Evolutionary conservation across 2,113 vertebrate genomes (phyloP).

Genomic region (Lagenorhynchus albirostris): DNA sequence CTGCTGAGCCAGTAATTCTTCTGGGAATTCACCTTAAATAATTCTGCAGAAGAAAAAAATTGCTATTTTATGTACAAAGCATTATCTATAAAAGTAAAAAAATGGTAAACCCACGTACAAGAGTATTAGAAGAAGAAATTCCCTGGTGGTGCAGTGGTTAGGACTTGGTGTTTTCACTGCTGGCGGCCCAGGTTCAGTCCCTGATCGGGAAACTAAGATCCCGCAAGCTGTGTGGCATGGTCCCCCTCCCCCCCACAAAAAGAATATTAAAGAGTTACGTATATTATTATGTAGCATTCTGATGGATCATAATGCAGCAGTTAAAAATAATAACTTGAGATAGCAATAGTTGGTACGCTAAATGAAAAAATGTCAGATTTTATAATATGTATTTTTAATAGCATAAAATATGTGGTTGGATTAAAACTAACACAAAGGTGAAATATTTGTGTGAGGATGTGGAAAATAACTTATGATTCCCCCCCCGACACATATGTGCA

Average conservation of each 20-base stretch:
- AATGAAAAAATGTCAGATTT: not conserved
- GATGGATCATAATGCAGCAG: not conserved
- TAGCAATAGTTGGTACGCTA: not conserved
- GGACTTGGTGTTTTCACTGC: not conserved
- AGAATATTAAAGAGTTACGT: not conserved
- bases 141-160: not conserved
- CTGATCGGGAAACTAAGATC: not conserved
- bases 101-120: not conserved
- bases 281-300: not conserved
- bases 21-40: constrained; percentile 18
- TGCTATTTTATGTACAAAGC: not conserved
- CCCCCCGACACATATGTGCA: not conserved
- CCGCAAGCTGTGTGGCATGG: not conserved
- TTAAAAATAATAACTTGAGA: constrained; percentile 1
- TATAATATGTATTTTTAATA: not conserved
- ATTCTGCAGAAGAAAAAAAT: not conserved
- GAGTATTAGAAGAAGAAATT: not conserved
- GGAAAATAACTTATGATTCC: not conserved
- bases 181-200: not conserved
- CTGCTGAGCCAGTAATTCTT: not conserved
- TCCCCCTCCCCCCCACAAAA: no score
- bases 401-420: not conserved
- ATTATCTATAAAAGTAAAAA: constrained; percentile 33
- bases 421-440: constrained; percentile 37
- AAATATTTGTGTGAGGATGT: constrained; percentile 10